Percentiles rank a stretch among this genome's conserved stretches.
Conservation (phyloP, 2,888 invertebrate species). For the Cacoxenus indagator region DNA sequence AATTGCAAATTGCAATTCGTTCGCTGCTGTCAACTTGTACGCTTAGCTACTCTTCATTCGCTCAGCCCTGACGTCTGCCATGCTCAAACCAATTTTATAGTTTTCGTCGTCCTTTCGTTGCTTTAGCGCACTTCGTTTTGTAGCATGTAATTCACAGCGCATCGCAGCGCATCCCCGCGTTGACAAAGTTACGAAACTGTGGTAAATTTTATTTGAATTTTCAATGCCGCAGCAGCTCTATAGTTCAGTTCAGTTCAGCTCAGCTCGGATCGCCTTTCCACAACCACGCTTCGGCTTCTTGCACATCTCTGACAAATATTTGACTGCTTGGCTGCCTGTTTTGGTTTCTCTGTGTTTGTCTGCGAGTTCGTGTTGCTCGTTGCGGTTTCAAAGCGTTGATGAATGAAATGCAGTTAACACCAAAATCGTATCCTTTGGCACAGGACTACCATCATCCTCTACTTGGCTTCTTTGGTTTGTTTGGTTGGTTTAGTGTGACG, state of each 20-base stretch:
- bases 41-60: constrained; percentile 2
- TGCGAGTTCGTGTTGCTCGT: constrained; percentile 31
- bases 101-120: not conserved
- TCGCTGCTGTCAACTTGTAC: constrained; percentile 40
- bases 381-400: constrained; percentile 61
- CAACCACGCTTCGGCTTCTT: not conserved
- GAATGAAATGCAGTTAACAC: constrained; percentile 65
- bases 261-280: not conserved
- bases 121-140: not conserved
- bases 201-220: constrained; percentile 63
- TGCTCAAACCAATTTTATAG: not conserved
- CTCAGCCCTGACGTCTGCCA: constrained; percentile 4
- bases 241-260: not conserved
- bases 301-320: not conserved
- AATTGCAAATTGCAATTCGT: constrained; percentile 65
- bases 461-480: not conserved
- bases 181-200: constrained; percentile 62
- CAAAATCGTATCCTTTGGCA: constrained; percentile 39
- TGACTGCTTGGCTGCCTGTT: constrained; percentile 6
- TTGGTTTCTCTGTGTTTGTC: constrained; percentile 27
- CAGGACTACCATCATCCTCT: not conserved
- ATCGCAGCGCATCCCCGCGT: constrained; percentile 43
- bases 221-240: constrained; percentile 41
- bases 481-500: constrained; percentile 22
- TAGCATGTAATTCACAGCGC: constrained; percentile 5